phyloP scores from a whole-genome alignment of 2,113 vertebrate genomes.

The Melozone crissalis region DNA sequence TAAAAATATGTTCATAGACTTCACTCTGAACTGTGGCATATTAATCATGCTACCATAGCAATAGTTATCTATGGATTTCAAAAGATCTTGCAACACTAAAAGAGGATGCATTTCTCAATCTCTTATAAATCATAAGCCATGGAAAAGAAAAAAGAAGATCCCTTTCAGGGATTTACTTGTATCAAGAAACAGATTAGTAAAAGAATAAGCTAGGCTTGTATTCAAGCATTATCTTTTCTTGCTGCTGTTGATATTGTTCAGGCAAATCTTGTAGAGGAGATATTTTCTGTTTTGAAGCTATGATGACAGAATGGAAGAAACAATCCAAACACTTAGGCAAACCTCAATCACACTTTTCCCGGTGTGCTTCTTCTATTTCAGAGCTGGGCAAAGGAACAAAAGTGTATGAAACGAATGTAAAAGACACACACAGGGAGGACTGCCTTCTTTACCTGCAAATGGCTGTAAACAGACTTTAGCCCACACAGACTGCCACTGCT shows the following conservation, averaged over 20 bases:
- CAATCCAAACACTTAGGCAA: background rate
- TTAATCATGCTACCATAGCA: background rate
- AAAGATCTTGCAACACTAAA: background rate
- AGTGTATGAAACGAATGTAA: background rate
- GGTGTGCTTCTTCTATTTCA: background rate
- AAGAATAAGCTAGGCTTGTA: background rate
- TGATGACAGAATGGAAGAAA: background rate
- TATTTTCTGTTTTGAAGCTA: background rate
- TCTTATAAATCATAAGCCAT: slow-evolving; percentile 2
- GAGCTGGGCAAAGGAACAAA: slow-evolving; percentile 4
- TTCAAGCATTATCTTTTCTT: background rate
- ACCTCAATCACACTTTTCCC: background rate
- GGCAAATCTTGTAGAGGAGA: background rate
- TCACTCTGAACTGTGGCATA: background rate
- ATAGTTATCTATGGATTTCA: background rate
- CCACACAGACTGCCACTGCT: background rate
- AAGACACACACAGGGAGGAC: background rate
- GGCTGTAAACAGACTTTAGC: background rate
- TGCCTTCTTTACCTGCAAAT: background rate
- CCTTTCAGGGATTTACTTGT: slow-evolving; percentile 9
- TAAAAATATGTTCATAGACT: background rate
- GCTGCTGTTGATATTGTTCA: background rate
- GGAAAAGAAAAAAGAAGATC: background rate
- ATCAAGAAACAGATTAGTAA: slow-evolving; percentile 35
- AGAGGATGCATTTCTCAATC: background rate